Conservation (phyloP, 2,113 vertebrate genomes). For the Macroglossus sobrinus region DNA sequence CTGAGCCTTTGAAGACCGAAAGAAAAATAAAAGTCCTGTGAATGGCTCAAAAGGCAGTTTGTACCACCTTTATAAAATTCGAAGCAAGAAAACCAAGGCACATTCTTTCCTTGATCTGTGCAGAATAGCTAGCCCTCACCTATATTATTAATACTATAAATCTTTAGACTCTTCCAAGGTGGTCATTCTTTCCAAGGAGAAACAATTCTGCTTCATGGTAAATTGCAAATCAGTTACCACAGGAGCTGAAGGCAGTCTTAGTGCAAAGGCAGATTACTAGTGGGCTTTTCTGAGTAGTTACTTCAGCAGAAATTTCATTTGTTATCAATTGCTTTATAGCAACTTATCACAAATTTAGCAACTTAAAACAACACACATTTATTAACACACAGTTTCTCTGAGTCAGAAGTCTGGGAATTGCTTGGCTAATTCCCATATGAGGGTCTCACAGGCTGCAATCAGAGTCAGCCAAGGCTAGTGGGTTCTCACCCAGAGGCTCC, state of each 20-base stretch:
- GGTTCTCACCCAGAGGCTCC: neutral
- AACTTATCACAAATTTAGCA: neutral
- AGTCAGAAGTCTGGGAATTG: neutral
- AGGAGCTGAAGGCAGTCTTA: neutral
- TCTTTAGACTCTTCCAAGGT: neutral
- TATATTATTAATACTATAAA: neutral
- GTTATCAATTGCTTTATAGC: neutral
- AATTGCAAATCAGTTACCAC: neutral
- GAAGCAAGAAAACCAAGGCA: neutral
- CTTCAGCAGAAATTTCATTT: neutral
- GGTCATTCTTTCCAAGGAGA: neutral
- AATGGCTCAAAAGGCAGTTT: neutral
- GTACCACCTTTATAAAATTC: neutral
- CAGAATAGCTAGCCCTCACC: neutral
- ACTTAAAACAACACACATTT: neutral
- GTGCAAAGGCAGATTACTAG: neutral
- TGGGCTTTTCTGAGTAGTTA: neutral
- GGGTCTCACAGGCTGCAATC: neutral
- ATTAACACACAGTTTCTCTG: neutral
- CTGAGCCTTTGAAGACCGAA: neutral
- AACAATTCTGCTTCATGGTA: neutral
- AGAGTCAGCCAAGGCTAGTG: neutral
- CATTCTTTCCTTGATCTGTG: neutral
- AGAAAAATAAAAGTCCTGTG: neutral
- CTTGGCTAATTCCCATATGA: neutral